Evolutionary conservation across 2,797 vertebrate species (phyloP).

Genomic region (Gila robusta): DNA sequence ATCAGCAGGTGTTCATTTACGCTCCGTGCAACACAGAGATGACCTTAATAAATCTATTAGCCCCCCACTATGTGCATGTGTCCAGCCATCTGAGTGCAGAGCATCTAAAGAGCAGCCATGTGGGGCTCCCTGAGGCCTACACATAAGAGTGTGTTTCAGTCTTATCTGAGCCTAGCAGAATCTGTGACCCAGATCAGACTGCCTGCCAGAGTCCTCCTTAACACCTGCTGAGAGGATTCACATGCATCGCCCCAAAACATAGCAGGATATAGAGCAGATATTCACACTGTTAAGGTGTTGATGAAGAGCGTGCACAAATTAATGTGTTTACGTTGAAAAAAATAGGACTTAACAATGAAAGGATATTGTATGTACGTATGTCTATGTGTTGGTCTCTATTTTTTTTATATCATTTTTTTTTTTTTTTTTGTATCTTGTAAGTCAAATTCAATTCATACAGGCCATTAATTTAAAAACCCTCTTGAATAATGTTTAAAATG

Average conservation of each 20-base stretch:
- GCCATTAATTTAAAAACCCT: too few relatives aligned
- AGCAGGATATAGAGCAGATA: conserved; percentile 30
- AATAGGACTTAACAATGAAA: neutral
- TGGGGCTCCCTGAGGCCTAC: conserved; percentile 38
- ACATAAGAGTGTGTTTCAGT: conserved; percentile 38
- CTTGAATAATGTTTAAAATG: too few relatives aligned
- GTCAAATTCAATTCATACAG: too few relatives aligned
- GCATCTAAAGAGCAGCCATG: conserved; percentile 29
- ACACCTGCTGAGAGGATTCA: conserved; percentile 32
- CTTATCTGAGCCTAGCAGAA: conserved; percentile 32
- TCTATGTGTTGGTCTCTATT: neutral
- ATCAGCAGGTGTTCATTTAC: conserved; percentile 15
- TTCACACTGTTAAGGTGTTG: conserved; percentile 6
- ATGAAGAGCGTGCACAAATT: neutral
- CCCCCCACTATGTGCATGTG: conserved; percentile 36
- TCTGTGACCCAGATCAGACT: conserved; percentile 43
- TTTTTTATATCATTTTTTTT: neutral
- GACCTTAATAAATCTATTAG: conserved; percentile 49
- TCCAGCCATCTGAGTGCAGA: conserved; percentile 4
- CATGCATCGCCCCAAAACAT: conserved; percentile 8
- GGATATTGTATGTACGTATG: too few relatives aligned
- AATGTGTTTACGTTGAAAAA: neutral
- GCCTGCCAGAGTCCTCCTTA: neutral
- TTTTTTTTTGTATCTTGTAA: neutral
- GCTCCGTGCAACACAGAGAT: neutral